These are phyloP conservation scores for Caenorhabditis inopinata DNA, from an alignment of 1,140 invertebrate genomes.

Conservation along the genomic window DNA sequence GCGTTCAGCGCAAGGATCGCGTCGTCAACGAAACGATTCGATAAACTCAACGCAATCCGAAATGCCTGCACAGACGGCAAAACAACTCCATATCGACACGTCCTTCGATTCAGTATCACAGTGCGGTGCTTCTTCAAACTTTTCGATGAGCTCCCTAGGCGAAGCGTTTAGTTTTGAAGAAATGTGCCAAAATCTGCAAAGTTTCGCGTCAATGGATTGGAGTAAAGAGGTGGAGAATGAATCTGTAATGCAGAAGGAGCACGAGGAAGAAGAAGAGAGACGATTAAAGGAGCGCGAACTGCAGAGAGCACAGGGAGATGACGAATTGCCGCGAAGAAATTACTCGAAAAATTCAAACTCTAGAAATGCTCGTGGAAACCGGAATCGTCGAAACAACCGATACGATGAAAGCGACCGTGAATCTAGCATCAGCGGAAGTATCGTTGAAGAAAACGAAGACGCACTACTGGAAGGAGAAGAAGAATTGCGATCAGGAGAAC, in stretches of 20 bases:
- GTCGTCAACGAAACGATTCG: slow-evolving; percentile 39
- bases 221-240: slow-evolving; percentile 20
- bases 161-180: slow-evolving; percentile 12
- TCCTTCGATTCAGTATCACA: background rate
- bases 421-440: background rate
- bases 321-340: background rate
- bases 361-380: no score
- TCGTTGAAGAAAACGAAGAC: background rate
- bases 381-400: background rate
- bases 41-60: slow-evolving; percentile 39
- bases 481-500: background rate
- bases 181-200: slow-evolving; percentile 16
- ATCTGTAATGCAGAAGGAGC: background rate
- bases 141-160: background rate
- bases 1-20: background rate
- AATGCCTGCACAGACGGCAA: background rate
- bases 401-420: background rate
- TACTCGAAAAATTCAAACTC: no score
- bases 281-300: background rate
- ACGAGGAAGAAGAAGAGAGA: background rate
- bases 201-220: slow-evolving; percentile 14
- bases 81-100: background rate
- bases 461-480: background rate
- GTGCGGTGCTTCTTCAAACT: background rate
- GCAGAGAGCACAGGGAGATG: background rate